Conservation (phyloP, 2,888 invertebrate species). For the Yponomeuta plumbellus region DNA sequence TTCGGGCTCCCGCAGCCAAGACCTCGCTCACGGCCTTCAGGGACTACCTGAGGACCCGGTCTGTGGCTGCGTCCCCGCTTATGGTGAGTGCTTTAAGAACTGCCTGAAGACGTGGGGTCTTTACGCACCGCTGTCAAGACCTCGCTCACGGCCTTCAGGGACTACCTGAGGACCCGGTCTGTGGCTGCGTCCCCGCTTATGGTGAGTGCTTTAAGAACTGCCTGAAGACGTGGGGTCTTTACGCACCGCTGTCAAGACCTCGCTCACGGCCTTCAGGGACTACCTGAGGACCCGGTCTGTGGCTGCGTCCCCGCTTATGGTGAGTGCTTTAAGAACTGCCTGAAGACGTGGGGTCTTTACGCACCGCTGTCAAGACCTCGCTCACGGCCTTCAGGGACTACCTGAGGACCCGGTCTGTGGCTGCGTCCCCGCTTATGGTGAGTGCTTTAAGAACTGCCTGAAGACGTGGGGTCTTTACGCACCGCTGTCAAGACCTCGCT, state of each 20-base stretch:
- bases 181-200: constrained; percentile 85
- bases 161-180: constrained; percentile 87
- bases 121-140: constrained; percentile 84
- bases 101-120: no score
- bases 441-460: constrained; percentile 11
- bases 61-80: constrained; percentile 84
- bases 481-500: constrained; percentile 85
- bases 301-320: constrained; percentile 84
- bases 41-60: constrained; percentile 87
- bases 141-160: constrained; percentile 85
- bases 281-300: constrained; percentile 87
- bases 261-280: constrained; percentile 86
- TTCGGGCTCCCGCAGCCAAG: constrained; percentile 85
- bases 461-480: no score
- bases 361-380: constrained; percentile 84
- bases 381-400: constrained; percentile 87
- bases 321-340: constrained; percentile 25
- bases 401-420: constrained; percentile 85
- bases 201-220: constrained; percentile 35
- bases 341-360: no score
- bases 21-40: constrained; percentile 85
- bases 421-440: constrained; percentile 83
- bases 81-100: constrained; percentile 56
- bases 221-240: no score
- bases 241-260: constrained; percentile 84